Conservation (phyloP, 2,888 invertebrate species). For the Troglohyphantes excavatus region DNA sequence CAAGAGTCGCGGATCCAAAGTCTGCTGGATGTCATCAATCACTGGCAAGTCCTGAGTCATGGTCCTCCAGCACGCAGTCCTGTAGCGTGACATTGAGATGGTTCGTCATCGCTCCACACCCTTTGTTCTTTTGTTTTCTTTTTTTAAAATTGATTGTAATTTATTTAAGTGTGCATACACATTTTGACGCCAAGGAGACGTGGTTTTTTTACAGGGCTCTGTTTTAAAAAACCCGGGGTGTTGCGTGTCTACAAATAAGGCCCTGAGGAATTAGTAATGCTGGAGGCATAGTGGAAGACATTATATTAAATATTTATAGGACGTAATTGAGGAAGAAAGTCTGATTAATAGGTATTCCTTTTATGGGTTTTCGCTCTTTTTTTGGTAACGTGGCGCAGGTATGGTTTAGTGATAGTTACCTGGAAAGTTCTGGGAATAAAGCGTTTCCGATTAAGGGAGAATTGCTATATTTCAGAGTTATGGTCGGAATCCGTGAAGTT, state of each 20-base stretch:
- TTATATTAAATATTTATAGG: slow-evolving; percentile 51
- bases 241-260: slow-evolving; percentile 12
- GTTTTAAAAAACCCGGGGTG: not conserved
- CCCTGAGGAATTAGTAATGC: slow-evolving; percentile 7
- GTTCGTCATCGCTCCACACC: slow-evolving; percentile 44
- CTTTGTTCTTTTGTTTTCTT: slow-evolving; percentile 36
- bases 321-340: slow-evolving; percentile 39
- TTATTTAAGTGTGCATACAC: slow-evolving; percentile 60
- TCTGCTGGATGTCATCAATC: slow-evolving; percentile 46
- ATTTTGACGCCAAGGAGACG: slow-evolving; percentile 29
- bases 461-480: slow-evolving; percentile 16
- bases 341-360: slow-evolving; percentile 44
- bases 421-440: not conserved
- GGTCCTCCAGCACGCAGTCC: slow-evolving; percentile 39
- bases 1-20: not conserved
- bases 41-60: slow-evolving; percentile 40
- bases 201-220: not conserved
- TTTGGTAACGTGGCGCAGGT: slow-evolving; percentile 8
- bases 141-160: slow-evolving; percentile 72
- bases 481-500: not conserved
- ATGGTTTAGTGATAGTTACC: slow-evolving; percentile 27
- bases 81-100: slow-evolving; percentile 50
- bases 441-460: not conserved
- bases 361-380: not conserved
- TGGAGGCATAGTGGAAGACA: slow-evolving; percentile 11